phyloP scores from a whole-genome alignment of 2,797 vertebrate genomes.

The Thalassophryne amazonica region DNA sequence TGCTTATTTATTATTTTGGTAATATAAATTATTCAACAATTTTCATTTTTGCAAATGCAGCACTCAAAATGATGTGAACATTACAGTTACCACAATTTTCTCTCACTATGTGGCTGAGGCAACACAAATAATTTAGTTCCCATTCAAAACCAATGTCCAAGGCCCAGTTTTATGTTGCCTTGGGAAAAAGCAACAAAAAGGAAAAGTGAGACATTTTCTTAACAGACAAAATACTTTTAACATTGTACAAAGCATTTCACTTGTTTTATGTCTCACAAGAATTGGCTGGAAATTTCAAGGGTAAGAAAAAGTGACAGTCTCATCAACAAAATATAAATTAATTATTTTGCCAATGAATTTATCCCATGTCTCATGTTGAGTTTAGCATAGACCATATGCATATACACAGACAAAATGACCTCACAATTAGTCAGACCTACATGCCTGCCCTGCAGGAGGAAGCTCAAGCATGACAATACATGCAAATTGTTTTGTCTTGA shows the following conservation, averaged over 20 bases:
- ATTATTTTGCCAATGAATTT: too few relatives aligned
- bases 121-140: slow-evolving; percentile 11
- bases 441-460: too few relatives aligned
- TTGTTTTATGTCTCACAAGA: background rate
- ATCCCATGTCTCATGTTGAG: too few relatives aligned
- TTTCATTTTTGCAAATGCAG: slow-evolving; percentile 46
- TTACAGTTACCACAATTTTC: slow-evolving; percentile 16
- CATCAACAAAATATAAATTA: background rate
- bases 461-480: too few relatives aligned
- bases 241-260: background rate
- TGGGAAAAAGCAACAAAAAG: slow-evolving; percentile 5
- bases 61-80: slow-evolving; percentile 41
- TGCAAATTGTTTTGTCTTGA: too few relatives aligned
- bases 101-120: slow-evolving; percentile 17
- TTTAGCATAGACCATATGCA: too few relatives aligned
- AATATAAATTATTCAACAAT: slow-evolving; percentile 55
- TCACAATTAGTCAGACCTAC: too few relatives aligned
- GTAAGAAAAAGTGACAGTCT: background rate
- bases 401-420: too few relatives aligned
- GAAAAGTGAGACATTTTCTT: background rate
- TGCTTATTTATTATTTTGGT: slow-evolving; percentile 58
- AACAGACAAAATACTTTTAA: background rate
- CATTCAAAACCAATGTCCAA: background rate
- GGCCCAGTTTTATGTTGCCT: background rate
- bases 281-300: background rate